Base-by-base conservation (phyloP, 2,113 vertebrate species). In the Nesoenas mayeri region DNA sequence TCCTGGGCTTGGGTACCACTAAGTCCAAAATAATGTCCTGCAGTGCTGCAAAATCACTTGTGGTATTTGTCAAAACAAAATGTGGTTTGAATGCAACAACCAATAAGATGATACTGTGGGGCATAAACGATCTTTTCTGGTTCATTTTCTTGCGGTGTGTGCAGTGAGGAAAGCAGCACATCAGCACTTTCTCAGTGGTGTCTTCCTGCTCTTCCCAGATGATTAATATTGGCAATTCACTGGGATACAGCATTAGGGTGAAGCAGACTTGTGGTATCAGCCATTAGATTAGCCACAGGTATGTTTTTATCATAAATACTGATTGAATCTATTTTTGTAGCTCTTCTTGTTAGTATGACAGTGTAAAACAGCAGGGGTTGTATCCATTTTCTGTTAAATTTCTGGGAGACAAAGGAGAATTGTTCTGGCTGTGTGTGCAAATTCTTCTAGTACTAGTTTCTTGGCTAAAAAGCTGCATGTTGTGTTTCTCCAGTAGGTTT, bases 31-130 rank as follows among this genome's bases (percentile, higher is more conserved):
- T 54, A 54, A 40, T 2, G 3, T 62, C 31, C 28, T 38, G 5
- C 16, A 26, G 22, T 86, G 56, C 79, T 93, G 50, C 54, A 72
- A 25, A 50, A 65, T 69, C 3, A 4, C 10, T 25, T 32, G 57
- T 29, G 36, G 28, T 62, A 32, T 58, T 25, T 84, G 53, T 81
- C 42, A 51, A 60, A 92, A 71, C 21, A 51, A 31, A 6, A 34
- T 16, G 5, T 8, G 20, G 51, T 34, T 47, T 78, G 61, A 71
- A 54, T 10, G 70, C 70, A 72, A 17, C 21, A 79, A 18, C 25
- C 0, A 1, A 56, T 26, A 32, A 16, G 53, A 19, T 53, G 31
- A 58, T 56, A 34, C 4, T 2, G 4, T 20, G 36, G 62, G n/a
- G n/a, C 13, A n/a, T 25, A 66, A 90, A 25, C 0, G 0, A 31